phyloP scores from a whole-genome alignment of 2,888 invertebrate genomes.

The Agonopterix subpropinquella region DNA sequence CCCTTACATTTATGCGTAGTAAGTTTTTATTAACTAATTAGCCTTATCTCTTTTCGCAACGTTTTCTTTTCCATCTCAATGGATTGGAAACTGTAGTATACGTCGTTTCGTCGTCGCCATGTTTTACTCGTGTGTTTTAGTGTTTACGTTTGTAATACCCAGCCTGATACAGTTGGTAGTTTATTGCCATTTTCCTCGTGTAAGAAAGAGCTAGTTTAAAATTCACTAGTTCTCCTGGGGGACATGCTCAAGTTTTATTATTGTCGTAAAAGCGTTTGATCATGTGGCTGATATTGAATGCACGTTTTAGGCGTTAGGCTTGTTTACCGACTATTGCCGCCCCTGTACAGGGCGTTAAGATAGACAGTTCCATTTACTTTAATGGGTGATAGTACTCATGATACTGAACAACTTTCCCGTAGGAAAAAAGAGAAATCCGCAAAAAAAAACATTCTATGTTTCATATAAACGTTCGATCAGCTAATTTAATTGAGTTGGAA shows the following conservation, averaged over 20 bases:
- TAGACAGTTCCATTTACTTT: too few relatives aligned
- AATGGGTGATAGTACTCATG: too few relatives aligned
- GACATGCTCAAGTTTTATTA: slow-evolving; percentile 37
- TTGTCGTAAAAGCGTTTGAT: slow-evolving; percentile 46
- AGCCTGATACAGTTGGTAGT: not conserved
- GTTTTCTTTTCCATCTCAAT: slow-evolving; percentile 15
- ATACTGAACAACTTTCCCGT: too few relatives aligned
- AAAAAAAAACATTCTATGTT: too few relatives aligned
- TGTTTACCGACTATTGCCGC: too few relatives aligned
- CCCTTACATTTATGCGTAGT: slow-evolving; percentile 32
- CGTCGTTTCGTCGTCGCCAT: slow-evolving; percentile 9
- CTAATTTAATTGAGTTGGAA: too few relatives aligned
- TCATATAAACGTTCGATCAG: too few relatives aligned
- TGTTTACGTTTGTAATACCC: slow-evolving; percentile 4
- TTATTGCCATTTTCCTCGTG: not conserved
- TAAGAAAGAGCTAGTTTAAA: not conserved
- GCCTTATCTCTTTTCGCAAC: slow-evolving; percentile 23
- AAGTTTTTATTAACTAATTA: slow-evolving; percentile 4
- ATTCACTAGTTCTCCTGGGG: slow-evolving; percentile 13
- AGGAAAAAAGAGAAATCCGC: too few relatives aligned
- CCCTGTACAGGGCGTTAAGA: too few relatives aligned
- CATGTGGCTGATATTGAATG: slow-evolving; percentile 38
- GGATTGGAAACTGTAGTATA: slow-evolving; percentile 7
- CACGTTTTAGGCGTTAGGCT: slow-evolving; percentile 10
- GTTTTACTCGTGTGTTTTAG: slow-evolving; percentile 4